Conservation (phyloP, 2,888 invertebrate genomes). For the Eupithecia subfuscata region DNA sequence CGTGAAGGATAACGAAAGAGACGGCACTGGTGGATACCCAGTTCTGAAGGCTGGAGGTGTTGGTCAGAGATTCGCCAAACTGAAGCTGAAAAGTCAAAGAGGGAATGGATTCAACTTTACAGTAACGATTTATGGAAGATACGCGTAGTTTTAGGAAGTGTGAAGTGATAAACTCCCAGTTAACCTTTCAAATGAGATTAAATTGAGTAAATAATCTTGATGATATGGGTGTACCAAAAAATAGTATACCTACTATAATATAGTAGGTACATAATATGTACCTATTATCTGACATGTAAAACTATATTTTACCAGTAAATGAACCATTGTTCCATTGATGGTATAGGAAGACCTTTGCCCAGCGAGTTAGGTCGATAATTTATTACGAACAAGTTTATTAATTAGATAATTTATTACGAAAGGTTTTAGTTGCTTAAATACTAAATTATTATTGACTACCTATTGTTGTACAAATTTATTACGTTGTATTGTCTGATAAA, state of each 20-base stretch:
- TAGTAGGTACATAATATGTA: too few species aligned
- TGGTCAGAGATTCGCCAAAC: constrained; percentile 71
- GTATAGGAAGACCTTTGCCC: neutral
- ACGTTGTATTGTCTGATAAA: neutral
- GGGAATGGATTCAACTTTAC: constrained; percentile 74
- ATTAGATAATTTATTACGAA: neutral
- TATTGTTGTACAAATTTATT: neutral
- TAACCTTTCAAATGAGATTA: neutral
- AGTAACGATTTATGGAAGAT: constrained; percentile 74
- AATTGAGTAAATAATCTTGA: neutral
- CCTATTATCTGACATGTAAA: too few species aligned
- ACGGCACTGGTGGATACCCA: constrained; percentile 72
- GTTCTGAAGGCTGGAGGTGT: constrained; percentile 71
- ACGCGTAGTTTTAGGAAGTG: constrained; percentile 33
- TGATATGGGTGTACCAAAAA: neutral
- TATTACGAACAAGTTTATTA: neutral
- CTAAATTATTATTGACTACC: neutral
- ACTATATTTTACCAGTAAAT: too few species aligned
- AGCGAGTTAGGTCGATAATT: neutral
- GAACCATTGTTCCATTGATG: neutral
- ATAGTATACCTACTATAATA: too few species aligned
- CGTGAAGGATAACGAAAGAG: constrained; percentile 66
- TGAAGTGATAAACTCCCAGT: neutral
- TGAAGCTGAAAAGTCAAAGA: constrained; percentile 76
- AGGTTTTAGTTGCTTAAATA: neutral